These are phyloP conservation scores for Peromyscus leucopus DNA, from an alignment of 2,113 vertebrate genomes.

Conservation along the genomic window DNA sequence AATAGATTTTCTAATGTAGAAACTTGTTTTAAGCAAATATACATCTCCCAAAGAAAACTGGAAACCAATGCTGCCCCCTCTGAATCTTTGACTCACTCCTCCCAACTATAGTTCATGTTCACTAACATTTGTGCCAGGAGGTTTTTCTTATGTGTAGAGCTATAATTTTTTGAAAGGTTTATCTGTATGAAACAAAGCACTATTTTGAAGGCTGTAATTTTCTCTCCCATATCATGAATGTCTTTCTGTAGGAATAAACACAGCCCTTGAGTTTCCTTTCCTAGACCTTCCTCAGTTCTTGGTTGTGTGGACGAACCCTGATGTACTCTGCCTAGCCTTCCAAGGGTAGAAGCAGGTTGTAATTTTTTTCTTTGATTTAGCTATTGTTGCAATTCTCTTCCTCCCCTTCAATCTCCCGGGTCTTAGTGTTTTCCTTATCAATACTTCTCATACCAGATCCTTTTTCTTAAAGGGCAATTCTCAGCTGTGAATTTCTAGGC, in stretches of 20 bases:
- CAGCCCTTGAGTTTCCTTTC: background rate
- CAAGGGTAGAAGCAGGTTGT: background rate
- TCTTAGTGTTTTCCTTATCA: background rate
- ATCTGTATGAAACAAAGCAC: background rate
- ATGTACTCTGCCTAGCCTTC: background rate
- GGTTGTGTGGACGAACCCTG: background rate
- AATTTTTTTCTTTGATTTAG: fast-evolving
- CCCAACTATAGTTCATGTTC: background rate
- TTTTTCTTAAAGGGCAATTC: background rate
- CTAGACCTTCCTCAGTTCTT: background rate
- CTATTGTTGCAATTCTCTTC: background rate
- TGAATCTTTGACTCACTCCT: background rate
- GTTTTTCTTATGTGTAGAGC: background rate
- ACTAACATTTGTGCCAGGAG: background rate
- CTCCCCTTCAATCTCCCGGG: background rate
- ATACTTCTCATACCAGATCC: background rate
- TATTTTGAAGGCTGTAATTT: background rate
- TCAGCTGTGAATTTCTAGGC: background rate
- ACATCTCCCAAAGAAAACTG: background rate
- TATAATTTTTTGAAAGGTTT: background rate
- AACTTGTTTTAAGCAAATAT: background rate
- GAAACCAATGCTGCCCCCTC: background rate
- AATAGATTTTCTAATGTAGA: background rate
- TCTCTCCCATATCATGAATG: background rate
- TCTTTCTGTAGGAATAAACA: background rate